These are phyloP conservation scores for Taxidea taxus DNA, from an alignment of 2,113 vertebrate species.

Conservation along the genomic window DNA sequence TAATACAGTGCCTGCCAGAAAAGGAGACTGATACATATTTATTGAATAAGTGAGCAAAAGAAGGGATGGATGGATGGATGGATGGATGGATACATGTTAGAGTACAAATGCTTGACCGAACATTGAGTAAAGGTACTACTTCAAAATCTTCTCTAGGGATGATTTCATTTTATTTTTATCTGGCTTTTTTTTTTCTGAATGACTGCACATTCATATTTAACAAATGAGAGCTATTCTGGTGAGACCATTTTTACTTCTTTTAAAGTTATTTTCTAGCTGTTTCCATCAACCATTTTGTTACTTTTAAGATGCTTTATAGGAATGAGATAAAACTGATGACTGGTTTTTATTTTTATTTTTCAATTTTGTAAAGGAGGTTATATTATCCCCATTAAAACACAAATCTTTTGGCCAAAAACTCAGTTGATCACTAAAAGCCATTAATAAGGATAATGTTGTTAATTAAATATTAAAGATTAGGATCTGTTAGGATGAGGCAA, in stretches of 20 bases:
- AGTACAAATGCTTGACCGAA: background rate
- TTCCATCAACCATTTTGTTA: background rate
- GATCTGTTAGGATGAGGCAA: background rate
- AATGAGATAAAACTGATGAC: background rate
- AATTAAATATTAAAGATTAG: slow-evolving; percentile 14
- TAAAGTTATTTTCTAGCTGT: background rate
- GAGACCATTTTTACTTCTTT: background rate
- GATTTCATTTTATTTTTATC: background rate
- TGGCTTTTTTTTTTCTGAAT: background rate
- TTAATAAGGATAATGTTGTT: background rate
- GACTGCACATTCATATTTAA: background rate
- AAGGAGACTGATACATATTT: background rate
- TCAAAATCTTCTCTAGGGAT: background rate
- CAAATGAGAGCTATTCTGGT: background rate
- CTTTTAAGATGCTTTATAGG: background rate
- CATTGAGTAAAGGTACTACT: background rate
- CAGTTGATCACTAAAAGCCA: background rate
- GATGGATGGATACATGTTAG: background rate
- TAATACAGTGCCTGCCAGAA: background rate
- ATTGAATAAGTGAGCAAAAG: background rate
- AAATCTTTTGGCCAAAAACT: background rate
- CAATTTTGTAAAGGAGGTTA: background rate
- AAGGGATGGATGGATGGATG: background rate
- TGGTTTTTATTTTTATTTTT: background rate
- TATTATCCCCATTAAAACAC: background rate